Evolutionary conservation across 2,888 invertebrate species (phyloP), one percentile per base, ranked within the genome.

Genomic region (Volucella inflata): DNA sequence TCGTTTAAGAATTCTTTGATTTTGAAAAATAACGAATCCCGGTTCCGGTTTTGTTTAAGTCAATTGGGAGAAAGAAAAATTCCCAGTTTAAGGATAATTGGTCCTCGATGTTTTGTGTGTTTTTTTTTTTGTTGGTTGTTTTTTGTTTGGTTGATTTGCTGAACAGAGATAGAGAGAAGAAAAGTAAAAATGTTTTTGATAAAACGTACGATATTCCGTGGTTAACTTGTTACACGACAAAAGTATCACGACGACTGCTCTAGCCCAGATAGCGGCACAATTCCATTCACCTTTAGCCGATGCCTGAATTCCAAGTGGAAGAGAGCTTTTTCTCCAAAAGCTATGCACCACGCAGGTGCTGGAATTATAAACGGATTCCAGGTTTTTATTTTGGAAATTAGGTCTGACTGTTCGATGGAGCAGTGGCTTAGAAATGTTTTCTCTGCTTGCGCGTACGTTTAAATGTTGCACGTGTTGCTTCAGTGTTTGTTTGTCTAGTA

Each of bases 401-500:
- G 42, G 16, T 38, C 16, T 40, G 8, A n/a, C 8, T 17, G 8
- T 59, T 30, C 46, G 21, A 51, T 44, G 14, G 9, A 2, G 16
- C 8, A 17, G 17, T 11, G 40, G 12, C n/a, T 16, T 59, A 38
- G 14, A 1, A 14, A 30, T 6, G 46, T 11, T 38, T 30, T 68
- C 55, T 21, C 21, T 21, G 21, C 40, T 64, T 53, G 50, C 46
- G 10, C 1, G 8, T 44, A 11, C 14, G 21, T 2, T 11, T 10
- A 51, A 62, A 76, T 77, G 76, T 85, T 85, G 85, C 81, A 85
- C 85, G 81, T 85, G 85, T 85, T 85, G 85, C 81, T 85, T 77
- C 81, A 14, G 30, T 80, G 51, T 81, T 74, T 80, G 65, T 80
- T 80, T 80, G 74, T 65, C 44, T 67, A 55, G 62, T 64, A 55